phyloP scores from a whole-genome alignment of 2,113 vertebrate species.

The Agapornis roseicollis region DNA sequence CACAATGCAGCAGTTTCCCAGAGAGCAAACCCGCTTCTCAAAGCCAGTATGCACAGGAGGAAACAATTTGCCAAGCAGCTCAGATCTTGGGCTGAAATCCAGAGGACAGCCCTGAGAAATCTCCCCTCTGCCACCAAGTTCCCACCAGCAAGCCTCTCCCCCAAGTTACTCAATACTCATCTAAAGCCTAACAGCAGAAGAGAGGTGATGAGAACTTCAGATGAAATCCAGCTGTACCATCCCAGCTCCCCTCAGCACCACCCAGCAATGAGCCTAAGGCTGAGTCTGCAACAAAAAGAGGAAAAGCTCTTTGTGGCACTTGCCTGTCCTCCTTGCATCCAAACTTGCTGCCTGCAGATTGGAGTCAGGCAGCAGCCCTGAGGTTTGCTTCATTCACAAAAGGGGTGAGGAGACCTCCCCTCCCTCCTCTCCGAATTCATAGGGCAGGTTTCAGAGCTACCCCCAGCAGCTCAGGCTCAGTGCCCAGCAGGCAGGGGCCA shows the following conservation, averaged over 20 bases:
- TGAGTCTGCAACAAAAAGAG: not conserved
- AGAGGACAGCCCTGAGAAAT: constrained; percentile 23
- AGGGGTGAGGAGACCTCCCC: not conserved
- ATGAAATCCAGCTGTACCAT: constrained; percentile 21
- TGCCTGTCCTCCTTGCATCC: not conserved
- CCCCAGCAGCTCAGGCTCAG: not conserved
- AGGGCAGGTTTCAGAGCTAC: not conserved
- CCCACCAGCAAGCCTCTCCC: constrained; percentile 13
- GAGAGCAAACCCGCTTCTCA: not conserved
- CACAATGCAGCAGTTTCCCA: constrained; percentile 7
- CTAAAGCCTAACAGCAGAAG: not conserved
- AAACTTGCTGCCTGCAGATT: not conserved
- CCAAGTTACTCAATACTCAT: not conserved
- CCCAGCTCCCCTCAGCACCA: not conserved
- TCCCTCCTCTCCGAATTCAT: not conserved
- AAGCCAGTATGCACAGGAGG: not conserved
- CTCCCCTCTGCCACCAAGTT: not conserved
- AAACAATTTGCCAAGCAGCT: constrained; percentile 27
- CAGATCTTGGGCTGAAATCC: constrained; percentile 17
- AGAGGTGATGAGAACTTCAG: not conserved
- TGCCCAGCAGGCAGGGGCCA: not conserved
- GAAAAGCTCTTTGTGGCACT: not conserved
- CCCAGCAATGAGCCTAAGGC: accelerated
- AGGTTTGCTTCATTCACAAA: not conserved
- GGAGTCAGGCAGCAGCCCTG: not conserved